Evolutionary conservation across 2,888 invertebrate genomes (phyloP).

Genomic region (Drosophila neotestacea): DNA sequence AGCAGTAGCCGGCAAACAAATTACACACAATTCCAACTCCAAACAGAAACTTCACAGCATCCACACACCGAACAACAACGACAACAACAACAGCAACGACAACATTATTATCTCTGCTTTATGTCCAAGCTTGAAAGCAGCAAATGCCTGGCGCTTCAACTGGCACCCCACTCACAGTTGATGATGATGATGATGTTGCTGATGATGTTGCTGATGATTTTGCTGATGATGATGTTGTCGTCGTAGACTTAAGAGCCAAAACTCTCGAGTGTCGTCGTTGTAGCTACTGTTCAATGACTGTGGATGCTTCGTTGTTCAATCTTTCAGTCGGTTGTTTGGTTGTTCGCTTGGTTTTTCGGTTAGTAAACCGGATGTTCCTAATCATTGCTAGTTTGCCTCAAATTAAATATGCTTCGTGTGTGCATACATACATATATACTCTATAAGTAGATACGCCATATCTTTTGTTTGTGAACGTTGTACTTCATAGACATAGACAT

Average conservation of each 20-base stretch:
- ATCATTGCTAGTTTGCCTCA: constrained; percentile 85
- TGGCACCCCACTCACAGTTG: constrained; percentile 68
- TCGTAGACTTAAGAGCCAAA: constrained; percentile 71
- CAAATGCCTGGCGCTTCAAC: constrained; percentile 72
- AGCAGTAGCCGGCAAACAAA: constrained; percentile 80
- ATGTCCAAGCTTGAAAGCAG: constrained; percentile 56
- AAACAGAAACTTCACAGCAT: constrained; percentile 79
- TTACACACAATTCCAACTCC: constrained; percentile 81
- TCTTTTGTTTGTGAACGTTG: constrained; percentile 73
- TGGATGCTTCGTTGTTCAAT: constrained; percentile 48
- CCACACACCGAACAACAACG: constrained; percentile 56
- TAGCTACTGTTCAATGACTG: constrained; percentile 75
- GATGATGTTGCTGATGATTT: constrained; percentile 17
- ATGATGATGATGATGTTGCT: constrained; percentile 20
- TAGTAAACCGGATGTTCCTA: constrained; percentile 85
- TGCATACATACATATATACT: constrained; percentile 2
- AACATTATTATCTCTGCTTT: constrained; percentile 78
- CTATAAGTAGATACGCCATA: constrained; percentile 47
- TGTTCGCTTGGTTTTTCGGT: constrained; percentile 82
- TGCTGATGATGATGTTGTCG: constrained; percentile 30
- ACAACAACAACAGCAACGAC: constrained; percentile 59
- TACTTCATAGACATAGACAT: constrained; percentile 67
- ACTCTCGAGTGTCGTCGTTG: constrained; percentile 69
- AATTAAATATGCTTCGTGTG: constrained; percentile 82
- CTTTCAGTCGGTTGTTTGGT: constrained; percentile 37